Evolutionary conservation across 2,888 invertebrate genomes (phyloP).

Genomic region (Acleris emargana): DNA sequence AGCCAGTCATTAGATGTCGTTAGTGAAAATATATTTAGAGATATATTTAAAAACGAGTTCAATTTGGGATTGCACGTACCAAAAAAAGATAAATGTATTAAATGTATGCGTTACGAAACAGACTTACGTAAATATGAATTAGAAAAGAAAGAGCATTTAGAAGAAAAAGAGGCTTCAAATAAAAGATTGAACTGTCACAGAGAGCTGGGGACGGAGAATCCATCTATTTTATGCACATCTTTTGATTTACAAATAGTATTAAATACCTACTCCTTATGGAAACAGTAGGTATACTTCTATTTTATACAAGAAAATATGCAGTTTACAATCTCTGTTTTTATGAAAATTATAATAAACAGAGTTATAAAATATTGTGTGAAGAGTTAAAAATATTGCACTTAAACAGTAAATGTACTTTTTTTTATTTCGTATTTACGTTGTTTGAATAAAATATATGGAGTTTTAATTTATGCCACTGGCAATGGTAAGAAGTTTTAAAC

Average conservation of each 20-base stretch:
- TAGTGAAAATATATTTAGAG: neutral
- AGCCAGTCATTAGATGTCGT: neutral
- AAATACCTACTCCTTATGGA: slow-evolving; percentile 38
- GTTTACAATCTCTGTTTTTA: slow-evolving; percentile 42
- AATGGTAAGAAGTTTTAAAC: no score
- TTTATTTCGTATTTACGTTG: no score
- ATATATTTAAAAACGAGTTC: neutral
- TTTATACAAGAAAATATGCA: slow-evolving; percentile 39
- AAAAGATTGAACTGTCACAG: slow-evolving; percentile 37
- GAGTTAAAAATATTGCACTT: no score
- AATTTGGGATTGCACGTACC: neutral
- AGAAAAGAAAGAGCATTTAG: slow-evolving; percentile 35
- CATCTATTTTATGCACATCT: slow-evolving; percentile 33
- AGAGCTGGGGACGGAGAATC: slow-evolving; percentile 36
- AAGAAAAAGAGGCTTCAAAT: slow-evolving; percentile 40
- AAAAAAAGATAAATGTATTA: slow-evolving; percentile 7
- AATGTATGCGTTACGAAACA: slow-evolving; percentile 35
- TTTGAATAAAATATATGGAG: no score
- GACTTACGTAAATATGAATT: slow-evolving; percentile 16
- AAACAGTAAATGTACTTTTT: no score
- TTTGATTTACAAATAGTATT: slow-evolving; percentile 31
- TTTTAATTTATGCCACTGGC: no score
- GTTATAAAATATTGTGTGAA: no score
- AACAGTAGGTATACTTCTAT: slow-evolving; percentile 39
- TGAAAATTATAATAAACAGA: no score